These are phyloP conservation scores for Elephantulus edwardii DNA, from an alignment of 2,113 vertebrate genomes.

Conservation along the genomic window DNA sequence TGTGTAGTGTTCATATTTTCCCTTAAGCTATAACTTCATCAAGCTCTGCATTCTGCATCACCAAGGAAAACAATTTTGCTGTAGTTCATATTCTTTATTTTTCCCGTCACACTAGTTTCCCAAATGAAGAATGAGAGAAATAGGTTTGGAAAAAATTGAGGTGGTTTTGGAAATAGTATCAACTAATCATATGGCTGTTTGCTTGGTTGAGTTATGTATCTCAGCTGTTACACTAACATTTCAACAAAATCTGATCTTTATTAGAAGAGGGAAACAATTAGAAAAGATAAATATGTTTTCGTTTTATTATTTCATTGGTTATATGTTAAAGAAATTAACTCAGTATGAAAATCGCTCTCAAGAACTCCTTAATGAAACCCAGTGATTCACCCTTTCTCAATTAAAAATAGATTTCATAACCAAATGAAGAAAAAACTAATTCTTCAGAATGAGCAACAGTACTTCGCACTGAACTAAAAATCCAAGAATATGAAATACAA, in stretches of 20 bases:
- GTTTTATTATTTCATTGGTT: constrained; percentile 50
- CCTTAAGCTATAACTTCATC: background rate
- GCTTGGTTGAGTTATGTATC: constrained; percentile 34
- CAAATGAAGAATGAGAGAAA: constrained; percentile 17
- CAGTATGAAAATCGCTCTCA: constrained; percentile 40
- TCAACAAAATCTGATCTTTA: constrained; percentile 47
- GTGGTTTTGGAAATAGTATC: constrained; percentile 12
- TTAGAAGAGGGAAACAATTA: constrained; percentile 60
- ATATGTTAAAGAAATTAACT: constrained; percentile 56
- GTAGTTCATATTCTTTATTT: background rate
- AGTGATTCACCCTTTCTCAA: constrained; percentile 47
- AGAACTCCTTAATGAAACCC: constrained; percentile 46
- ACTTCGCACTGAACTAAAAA: background rate
- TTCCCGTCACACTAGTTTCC: background rate
- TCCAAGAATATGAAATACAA: background rate
- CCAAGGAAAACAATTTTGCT: background rate
- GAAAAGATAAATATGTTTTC: constrained; percentile 63
- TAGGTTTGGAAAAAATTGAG: constrained; percentile 28
- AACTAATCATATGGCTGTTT: constrained; percentile 43
- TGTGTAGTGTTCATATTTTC: background rate
- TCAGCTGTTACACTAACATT: constrained; percentile 43
- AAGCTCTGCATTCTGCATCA: background rate
- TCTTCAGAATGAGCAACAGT: constrained; percentile 17
- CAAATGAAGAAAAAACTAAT: constrained; percentile 29
- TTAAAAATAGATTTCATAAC: constrained; percentile 27